These are phyloP conservation scores for Flexamia atlantica DNA, from an alignment of 2,888 invertebrate species.

Conservation along the genomic window DNA sequence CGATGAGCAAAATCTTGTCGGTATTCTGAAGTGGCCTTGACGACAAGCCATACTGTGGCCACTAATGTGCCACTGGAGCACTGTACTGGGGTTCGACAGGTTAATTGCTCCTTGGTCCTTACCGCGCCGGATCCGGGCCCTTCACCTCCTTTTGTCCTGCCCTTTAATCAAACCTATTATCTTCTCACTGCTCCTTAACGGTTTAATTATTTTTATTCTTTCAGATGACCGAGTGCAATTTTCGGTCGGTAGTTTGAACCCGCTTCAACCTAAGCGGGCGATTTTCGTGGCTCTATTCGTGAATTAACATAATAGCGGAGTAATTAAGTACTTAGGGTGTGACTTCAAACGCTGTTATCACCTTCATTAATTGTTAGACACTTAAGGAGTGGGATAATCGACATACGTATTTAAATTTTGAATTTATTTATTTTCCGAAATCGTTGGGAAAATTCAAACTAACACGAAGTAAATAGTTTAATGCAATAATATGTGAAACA, in stretches of 20 bases:
- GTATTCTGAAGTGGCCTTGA: no score
- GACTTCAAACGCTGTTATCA: no score
- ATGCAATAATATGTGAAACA: no score
- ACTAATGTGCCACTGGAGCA: background rate
- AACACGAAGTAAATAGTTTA: no score
- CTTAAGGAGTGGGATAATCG: no score
- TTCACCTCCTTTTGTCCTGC: slow-evolving; percentile 29
- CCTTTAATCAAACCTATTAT: slow-evolving; percentile 55
- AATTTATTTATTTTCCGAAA: no score
- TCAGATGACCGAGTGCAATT: slow-evolving; percentile 28
- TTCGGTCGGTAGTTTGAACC: background rate
- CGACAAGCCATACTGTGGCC: background rate
- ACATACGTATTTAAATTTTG: no score
- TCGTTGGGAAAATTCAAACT: no score
- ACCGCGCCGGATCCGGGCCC: slow-evolving; percentile 30
- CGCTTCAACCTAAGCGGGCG: background rate
- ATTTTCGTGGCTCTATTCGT: background rate
- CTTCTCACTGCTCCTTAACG: slow-evolving; percentile 11
- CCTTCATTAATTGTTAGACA: no score
- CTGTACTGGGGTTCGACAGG: background rate
- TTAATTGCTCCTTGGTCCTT: background rate
- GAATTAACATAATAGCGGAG: no score
- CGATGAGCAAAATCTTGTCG: no score
- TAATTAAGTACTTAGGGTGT: background rate
- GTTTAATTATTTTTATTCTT: slow-evolving; percentile 52